Percentiles rank a stretch among this genome's conserved stretches.
phyloP scores from a whole-genome alignment of 1,140 invertebrate genomes.

The Bombus turneri region DNA sequence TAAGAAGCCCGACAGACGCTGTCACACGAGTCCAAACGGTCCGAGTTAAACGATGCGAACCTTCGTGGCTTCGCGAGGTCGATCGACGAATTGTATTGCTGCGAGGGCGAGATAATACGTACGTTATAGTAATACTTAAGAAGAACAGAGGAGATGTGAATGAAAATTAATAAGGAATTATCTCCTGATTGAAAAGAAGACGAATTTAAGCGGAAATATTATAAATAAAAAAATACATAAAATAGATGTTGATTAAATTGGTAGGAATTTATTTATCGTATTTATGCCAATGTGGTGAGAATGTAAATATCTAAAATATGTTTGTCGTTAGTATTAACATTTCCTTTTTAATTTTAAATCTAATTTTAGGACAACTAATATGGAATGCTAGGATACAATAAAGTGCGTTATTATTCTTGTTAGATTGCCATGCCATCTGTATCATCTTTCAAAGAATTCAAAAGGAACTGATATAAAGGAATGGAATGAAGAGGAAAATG shows the following conservation, averaged over 20 bases:
- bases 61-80: neutral
- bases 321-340: neutral
- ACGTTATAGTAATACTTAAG: neutral
- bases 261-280: too few relatives aligned
- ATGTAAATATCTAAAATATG: neutral
- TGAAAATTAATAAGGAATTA: neutral
- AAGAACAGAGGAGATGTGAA: neutral
- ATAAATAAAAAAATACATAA: neutral
- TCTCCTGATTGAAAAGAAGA: neutral
- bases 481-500: neutral
- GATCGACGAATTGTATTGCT: neutral
- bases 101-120: neutral
- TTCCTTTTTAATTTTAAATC: neutral
- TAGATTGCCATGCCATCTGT: too few relatives aligned
- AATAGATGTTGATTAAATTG: too few relatives aligned
- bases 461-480: neutral
- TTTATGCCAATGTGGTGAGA: too few relatives aligned
- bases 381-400: neutral
- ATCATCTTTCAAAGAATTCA: too few relatives aligned
- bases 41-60: slow-evolving; percentile 61
- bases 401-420: neutral
- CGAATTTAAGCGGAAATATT: neutral
- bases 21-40: slow-evolving; percentile 58
- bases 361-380: neutral
- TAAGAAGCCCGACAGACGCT: slow-evolving; percentile 62